A percentile compares a stretch with the other conserved stretches of the same genome.
Conservation (phyloP, 2,797 vertebrate genomes). For the Sparus aurata region DNA sequence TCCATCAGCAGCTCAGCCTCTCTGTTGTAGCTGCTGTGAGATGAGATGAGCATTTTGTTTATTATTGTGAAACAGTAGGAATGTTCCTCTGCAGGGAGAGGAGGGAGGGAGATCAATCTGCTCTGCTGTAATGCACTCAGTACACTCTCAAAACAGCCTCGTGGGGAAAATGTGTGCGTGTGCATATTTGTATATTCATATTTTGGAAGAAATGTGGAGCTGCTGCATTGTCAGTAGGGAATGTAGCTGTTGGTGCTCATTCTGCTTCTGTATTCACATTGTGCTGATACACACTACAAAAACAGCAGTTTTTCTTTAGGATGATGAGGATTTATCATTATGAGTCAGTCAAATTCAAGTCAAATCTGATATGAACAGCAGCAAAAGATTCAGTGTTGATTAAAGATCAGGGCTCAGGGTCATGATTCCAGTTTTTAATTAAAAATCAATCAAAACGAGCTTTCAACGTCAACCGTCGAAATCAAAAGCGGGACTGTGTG, state of each 20-base stretch:
- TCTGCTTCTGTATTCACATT: not conserved
- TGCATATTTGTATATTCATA: not conserved
- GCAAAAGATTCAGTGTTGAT: too few species aligned
- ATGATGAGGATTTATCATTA: too few species aligned
- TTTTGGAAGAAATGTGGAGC: not conserved
- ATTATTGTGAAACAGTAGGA: conserved; percentile 14
- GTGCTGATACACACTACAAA: not conserved
- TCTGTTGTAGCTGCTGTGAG: not conserved
- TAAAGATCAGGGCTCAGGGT: too few species aligned
- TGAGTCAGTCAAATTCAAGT: too few species aligned
- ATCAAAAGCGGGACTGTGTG: too few species aligned
- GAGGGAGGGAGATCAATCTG: not conserved
- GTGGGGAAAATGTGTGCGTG: not conserved
- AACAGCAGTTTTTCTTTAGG: not conserved
- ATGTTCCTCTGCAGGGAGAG: conserved; percentile 3
- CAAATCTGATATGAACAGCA: too few species aligned
- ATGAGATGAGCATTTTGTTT: conserved; percentile 23
- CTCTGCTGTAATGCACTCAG: conserved; percentile 14
- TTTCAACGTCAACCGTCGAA: too few species aligned
- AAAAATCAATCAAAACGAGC: too few species aligned
- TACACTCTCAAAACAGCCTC: conserved; percentile 11
- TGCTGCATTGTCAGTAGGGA: not conserved
- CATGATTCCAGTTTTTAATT: too few species aligned
- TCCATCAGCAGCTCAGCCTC: not conserved
- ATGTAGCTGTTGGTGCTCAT: not conserved